phyloP scores from a whole-genome alignment of 1,140 invertebrate species.

The silkworm (Bombyx mori) region DNA sequence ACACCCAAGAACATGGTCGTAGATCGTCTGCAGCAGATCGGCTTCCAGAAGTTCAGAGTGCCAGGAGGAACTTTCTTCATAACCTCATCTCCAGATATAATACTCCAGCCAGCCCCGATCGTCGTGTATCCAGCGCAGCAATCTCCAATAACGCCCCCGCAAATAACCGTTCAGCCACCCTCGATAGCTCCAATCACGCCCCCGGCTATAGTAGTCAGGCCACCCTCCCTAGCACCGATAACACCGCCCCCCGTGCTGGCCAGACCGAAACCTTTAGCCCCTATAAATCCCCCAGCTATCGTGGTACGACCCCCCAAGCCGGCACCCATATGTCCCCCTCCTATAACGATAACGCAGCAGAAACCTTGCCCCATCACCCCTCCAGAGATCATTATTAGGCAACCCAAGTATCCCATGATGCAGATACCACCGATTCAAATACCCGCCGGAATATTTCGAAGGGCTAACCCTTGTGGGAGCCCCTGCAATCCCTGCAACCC shows the following conservation, averaged over 20 bases:
- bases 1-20: slow-evolving; percentile 15
- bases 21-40: slow-evolving; percentile 18
- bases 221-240: slow-evolving; percentile 24
- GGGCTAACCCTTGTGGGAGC: background rate
- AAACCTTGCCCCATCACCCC: slow-evolving; percentile 21
- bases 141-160: slow-evolving; percentile 29
- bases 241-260: slow-evolving; percentile 34
- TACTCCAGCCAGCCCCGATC: slow-evolving; percentile 44
- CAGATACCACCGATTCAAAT: slow-evolving; percentile 27
- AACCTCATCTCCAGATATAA: slow-evolving; percentile 26
- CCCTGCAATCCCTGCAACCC: slow-evolving; percentile 11
- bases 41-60: slow-evolving; percentile 31
- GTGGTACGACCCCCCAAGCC: slow-evolving; percentile 29
- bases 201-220: slow-evolving; percentile 29
- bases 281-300: slow-evolving; percentile 31
- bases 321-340: slow-evolving; percentile 25
- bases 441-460: slow-evolving; percentile 13
- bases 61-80: slow-evolving; percentile 41
- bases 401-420: slow-evolving; percentile 19
- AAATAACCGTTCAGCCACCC: slow-evolving; percentile 31
- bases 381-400: slow-evolving; percentile 31
- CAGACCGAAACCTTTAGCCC: slow-evolving; percentile 19
- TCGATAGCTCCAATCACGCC: slow-evolving; percentile 27
- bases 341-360: slow-evolving; percentile 32
- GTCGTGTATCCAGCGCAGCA: slow-evolving; percentile 29